These are phyloP conservation scores for Ochropacha duplaris DNA, from an alignment of 2,888 invertebrate genomes.

Conservation along the genomic window DNA sequence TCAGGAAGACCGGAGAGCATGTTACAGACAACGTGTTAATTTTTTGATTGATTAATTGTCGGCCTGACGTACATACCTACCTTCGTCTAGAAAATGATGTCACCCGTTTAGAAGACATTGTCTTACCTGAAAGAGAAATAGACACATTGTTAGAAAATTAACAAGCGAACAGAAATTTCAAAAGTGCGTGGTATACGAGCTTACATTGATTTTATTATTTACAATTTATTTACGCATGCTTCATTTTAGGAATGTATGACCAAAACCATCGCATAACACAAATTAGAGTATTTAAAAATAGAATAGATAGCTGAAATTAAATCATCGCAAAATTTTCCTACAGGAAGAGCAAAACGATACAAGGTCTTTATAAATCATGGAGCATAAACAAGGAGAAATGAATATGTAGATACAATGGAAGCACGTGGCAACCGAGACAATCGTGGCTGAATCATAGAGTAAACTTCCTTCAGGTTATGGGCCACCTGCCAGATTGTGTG, in stretches of 20 bases:
- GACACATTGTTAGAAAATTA: conserved; percentile 32
- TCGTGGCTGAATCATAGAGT: conserved; percentile 19
- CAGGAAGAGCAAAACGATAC: not conserved
- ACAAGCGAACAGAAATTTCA: not conserved
- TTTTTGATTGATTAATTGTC: conserved; percentile 54
- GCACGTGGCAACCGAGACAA: conserved; percentile 19
- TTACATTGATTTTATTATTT: not conserved
- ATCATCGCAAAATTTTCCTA: not conserved
- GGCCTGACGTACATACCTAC: conserved; percentile 48
- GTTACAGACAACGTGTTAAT: conserved; percentile 14
- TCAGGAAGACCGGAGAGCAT: conserved; percentile 9
- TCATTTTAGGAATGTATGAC: too few species aligned
- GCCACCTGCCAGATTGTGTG: conserved; percentile 1
- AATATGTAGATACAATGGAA: conserved; percentile 4
- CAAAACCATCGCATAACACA: too few species aligned
- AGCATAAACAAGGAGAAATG: not conserved
- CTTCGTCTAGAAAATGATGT: conserved; percentile 62
- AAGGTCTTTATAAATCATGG: not conserved
- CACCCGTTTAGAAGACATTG: conserved; percentile 78
- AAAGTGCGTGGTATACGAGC: not conserved
- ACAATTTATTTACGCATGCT: too few species aligned
- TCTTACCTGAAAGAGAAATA: conserved; percentile 78
- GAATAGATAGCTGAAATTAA: not conserved
- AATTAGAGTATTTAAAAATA: too few species aligned
- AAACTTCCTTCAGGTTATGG: conserved; percentile 8